Evolutionary conservation across 2,113 vertebrate species (phyloP).

Genomic region (Conger conger): DNA sequence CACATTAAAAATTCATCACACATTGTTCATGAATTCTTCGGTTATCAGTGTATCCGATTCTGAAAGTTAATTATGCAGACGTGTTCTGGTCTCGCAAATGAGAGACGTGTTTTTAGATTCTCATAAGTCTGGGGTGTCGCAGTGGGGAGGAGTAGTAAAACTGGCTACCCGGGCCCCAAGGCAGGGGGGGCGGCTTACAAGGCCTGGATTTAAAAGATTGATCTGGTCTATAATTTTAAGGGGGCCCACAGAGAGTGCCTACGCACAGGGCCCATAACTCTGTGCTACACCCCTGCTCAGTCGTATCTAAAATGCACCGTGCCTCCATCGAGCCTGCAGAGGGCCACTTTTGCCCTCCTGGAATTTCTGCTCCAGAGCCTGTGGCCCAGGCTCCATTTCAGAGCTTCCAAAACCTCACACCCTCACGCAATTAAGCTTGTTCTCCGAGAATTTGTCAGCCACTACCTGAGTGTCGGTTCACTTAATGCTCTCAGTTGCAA

Average conservation of each 20-base stretch:
- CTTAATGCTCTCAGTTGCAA: neutral
- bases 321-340: neutral
- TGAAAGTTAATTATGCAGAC: neutral
- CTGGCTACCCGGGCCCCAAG: too few relatives aligned
- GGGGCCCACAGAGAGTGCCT: too few relatives aligned
- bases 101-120: neutral
- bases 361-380: neutral
- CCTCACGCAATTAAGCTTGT: neutral
- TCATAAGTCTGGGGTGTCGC: neutral
- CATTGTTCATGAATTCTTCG: too few relatives aligned
- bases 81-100: neutral
- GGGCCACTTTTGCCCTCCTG: neutral
- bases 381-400: neutral
- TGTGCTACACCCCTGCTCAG: too few relatives aligned
- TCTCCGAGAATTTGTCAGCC: conserved; percentile 7
- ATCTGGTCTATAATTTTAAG: too few relatives aligned
- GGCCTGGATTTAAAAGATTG: too few relatives aligned
- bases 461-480: neutral
- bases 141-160: too few relatives aligned
- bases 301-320: neutral
- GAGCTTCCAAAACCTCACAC: neutral
- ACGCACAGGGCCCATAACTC: too few relatives aligned
- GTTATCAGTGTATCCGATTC: neutral
- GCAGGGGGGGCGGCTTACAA: too few relatives aligned
- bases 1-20: neutral